A percentile compares a stretch with the other conserved stretches of the same genome.
These are phyloP conservation scores for Andrena fulva DNA, from an alignment of 2,888 invertebrate genomes.

Conservation along the genomic window DNA sequence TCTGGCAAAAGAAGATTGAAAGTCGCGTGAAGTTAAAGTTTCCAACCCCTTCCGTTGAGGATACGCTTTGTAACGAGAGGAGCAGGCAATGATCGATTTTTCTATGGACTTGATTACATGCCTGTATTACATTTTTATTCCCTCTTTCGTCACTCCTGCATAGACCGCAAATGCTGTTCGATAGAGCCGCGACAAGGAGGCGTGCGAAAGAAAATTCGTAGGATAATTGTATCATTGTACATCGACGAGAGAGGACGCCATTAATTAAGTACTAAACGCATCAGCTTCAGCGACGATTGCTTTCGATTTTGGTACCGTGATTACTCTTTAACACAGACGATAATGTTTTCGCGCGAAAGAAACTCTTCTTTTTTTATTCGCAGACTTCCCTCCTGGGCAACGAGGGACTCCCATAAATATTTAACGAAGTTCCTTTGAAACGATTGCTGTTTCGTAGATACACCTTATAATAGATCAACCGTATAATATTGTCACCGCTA, in stretches of 20 bases:
- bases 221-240: constrained; percentile 21
- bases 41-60: neutral
- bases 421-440: constrained; percentile 25
- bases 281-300: constrained; percentile 12
- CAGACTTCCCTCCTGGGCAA: neutral
- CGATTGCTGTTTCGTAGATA: constrained; percentile 9
- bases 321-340: constrained; percentile 30
- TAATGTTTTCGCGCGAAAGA: constrained; percentile 18
- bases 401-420: neutral
- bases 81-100: constrained; percentile 4
- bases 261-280: constrained; percentile 40
- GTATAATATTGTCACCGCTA: constrained; percentile 72
- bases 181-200: neutral
- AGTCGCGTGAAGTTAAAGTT: neutral
- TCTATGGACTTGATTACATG: neutral
- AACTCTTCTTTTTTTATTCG: constrained; percentile 3
- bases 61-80: neutral
- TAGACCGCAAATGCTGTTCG: constrained; percentile 1
- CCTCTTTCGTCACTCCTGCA: neutral
- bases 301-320: constrained; percentile 51
- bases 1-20: neutral
- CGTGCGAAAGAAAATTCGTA: constrained; percentile 19
- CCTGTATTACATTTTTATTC: neutral
- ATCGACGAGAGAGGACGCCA: constrained; percentile 8
- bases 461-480: constrained; percentile 47